Evolutionary conservation across 2,113 vertebrate genomes (phyloP).

Genomic region (Cheirogaleus medius): DNA sequence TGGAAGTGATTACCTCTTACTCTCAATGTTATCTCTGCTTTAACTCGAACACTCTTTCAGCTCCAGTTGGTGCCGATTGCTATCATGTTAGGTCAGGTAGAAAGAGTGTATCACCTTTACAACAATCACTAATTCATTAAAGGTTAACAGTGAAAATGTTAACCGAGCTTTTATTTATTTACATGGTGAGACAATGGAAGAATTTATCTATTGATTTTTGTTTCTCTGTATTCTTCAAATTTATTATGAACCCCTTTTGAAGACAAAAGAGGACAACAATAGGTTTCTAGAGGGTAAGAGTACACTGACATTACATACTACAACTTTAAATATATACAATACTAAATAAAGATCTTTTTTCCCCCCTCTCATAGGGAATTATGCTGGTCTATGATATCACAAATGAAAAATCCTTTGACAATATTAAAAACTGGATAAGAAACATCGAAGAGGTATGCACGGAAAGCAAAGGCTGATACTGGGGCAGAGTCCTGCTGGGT

Average conservation of each 20-base stretch:
- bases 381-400: constrained; percentile 99
- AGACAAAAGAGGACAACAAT: background rate
- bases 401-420: constrained; percentile 98
- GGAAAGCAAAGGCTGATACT: background rate
- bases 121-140: constrained; percentile 42
- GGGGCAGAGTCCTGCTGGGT: background rate
- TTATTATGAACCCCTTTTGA: constrained; percentile 15
- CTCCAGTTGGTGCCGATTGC: background rate
- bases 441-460: constrained; percentile 96
- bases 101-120: constrained; percentile 37
- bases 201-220: constrained; percentile 47
- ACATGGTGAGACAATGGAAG: background rate
- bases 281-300: constrained; percentile 20
- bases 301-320: background rate
- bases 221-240: constrained; percentile 36
- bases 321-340: background rate
- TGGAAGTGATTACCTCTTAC: background rate
- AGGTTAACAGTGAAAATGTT: constrained; percentile 58
- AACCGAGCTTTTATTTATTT: constrained; percentile 24
- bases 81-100: background rate
- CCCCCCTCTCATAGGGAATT: constrained; percentile 89
- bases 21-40: background rate
- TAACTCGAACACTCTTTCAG: background rate
- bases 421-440: constrained; percentile 99
- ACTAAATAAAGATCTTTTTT: constrained; percentile 51